phyloP scores from a whole-genome alignment of 2,797 vertebrate species.

The Danionella dracula region DNA sequence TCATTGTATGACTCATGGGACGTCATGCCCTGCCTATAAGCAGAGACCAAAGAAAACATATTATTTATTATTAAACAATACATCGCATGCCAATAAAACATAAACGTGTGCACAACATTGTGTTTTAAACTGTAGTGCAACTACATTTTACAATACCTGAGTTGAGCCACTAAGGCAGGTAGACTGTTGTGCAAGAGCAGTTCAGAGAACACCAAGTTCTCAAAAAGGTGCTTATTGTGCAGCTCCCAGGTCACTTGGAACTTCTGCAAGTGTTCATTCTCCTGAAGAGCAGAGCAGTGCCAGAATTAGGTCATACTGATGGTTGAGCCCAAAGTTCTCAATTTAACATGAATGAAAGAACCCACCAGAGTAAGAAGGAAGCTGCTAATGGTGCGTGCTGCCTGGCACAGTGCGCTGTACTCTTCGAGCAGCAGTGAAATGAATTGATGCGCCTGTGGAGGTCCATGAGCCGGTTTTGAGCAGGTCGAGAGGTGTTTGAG shows the following conservation, averaged over 20 bases:
- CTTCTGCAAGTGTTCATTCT: slow-evolving; percentile 95
- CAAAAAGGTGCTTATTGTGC: slow-evolving; percentile 98
- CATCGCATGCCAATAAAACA: too few relatives aligned
- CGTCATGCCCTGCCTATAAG: slow-evolving; percentile 80
- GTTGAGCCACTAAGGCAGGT: slow-evolving; percentile 86
- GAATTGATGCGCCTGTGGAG: slow-evolving; percentile 91
- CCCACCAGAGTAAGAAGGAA: slow-evolving; percentile 95
- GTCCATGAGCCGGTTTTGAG: slow-evolving; percentile 79
- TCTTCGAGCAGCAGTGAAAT: slow-evolving; percentile 93
- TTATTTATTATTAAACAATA: background rate
- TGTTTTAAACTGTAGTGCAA: too few relatives aligned
- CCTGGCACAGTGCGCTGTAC: slow-evolving; percentile 92
- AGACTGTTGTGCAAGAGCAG: slow-evolving; percentile 90
- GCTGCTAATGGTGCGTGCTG: slow-evolving; percentile 92
- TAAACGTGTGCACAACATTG: too few relatives aligned
- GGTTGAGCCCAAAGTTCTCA: background rate
- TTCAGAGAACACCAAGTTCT: slow-evolving; percentile 95
- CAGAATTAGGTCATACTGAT: background rate
- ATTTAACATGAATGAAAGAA: background rate
- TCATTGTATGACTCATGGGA: slow-evolving; percentile 87
- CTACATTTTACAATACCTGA: slow-evolving; percentile 77
- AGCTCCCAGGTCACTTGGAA: slow-evolving; percentile 98
- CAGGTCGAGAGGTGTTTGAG: slow-evolving; percentile 86
- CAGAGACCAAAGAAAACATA: background rate
- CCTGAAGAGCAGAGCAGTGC: slow-evolving; percentile 58